Percentiles rank a stretch among this genome's conserved stretches.
Evolutionary conservation across 2,888 invertebrate genomes (phyloP).

Genomic region (Embidobia sp.): DNA sequence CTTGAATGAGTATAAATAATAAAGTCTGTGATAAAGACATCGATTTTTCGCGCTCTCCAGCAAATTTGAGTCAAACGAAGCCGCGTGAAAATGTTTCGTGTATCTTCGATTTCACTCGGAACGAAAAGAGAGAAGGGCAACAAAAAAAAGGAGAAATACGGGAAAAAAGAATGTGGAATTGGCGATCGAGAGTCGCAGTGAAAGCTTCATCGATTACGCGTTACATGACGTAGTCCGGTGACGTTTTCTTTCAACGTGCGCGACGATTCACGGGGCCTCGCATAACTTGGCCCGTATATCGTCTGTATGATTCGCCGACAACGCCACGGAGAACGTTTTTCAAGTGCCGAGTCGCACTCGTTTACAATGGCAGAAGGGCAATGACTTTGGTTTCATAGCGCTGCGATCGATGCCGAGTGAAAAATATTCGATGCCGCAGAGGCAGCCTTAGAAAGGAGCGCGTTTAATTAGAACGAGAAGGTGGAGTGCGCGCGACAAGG

Average conservation of each 20-base stretch:
- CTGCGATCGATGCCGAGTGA: conserved; percentile 55
- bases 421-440: conserved; percentile 56
- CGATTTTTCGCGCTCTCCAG: too few relatives aligned
- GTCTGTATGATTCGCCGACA: conserved; percentile 52
- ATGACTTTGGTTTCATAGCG: conserved; percentile 56
- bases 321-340: conserved; percentile 45
- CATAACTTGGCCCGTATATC: conserved; percentile 56
- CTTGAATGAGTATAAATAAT: too few relatives aligned
- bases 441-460: conserved; percentile 60
- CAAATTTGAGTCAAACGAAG: too few relatives aligned
- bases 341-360: conserved; percentile 55
- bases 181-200: conserved; percentile 46
- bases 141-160: not conserved
- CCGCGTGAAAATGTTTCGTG: too few relatives aligned
- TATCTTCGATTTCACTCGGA: conserved; percentile 4
- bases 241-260: conserved; percentile 44
- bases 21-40: too few relatives aligned
- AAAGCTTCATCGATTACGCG: conserved; percentile 56
- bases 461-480: conserved; percentile 59
- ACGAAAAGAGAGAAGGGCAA: conserved; percentile 22
- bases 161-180: conserved; percentile 15
- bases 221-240: conserved; percentile 46
- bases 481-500: conserved; percentile 59
- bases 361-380: conserved; percentile 59
- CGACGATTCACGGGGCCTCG: conserved; percentile 47